Percentiles rank a stretch among this genome's conserved stretches.
These are phyloP conservation scores for Stercorarius parasiticus DNA, from an alignment of 2,113 vertebrate genomes.

Conservation along the genomic window DNA sequence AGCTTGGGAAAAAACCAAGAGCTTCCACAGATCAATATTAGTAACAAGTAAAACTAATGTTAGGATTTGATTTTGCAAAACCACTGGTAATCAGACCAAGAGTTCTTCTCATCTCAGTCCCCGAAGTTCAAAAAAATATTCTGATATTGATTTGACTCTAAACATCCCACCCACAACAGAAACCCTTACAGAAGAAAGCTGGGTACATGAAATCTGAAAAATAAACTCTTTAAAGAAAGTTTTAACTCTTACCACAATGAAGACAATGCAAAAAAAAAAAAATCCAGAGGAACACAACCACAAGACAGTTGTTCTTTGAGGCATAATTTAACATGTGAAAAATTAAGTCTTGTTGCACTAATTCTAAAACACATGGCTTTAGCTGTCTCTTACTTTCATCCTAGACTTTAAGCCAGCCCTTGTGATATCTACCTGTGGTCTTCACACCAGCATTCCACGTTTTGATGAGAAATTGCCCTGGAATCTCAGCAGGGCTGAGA, in stretches of 20 bases:
- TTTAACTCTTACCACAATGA: background rate
- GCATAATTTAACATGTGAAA: background rate
- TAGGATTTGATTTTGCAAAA: background rate
- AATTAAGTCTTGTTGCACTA: background rate
- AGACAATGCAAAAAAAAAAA: background rate
- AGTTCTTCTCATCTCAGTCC: background rate
- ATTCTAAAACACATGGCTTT: background rate
- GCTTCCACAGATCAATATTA: background rate
- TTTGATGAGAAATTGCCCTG: background rate
- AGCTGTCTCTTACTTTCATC: background rate
- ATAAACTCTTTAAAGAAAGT: background rate
- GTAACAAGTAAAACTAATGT: background rate
- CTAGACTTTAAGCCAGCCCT: background rate
- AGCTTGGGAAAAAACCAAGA: background rate
- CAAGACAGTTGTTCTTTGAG: background rate
- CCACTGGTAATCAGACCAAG: background rate
- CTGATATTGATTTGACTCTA: background rate
- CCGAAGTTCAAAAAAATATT: background rate
- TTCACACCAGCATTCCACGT: background rate
- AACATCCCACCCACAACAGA: background rate
- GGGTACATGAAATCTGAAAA: background rate
- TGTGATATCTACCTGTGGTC: rapidly evolving
- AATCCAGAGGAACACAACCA: background rate
- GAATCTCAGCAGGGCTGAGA: background rate
- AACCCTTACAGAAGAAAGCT: background rate